Conservation (phyloP, 1,140 invertebrate genomes). For the Meteorus sp. region DNA sequence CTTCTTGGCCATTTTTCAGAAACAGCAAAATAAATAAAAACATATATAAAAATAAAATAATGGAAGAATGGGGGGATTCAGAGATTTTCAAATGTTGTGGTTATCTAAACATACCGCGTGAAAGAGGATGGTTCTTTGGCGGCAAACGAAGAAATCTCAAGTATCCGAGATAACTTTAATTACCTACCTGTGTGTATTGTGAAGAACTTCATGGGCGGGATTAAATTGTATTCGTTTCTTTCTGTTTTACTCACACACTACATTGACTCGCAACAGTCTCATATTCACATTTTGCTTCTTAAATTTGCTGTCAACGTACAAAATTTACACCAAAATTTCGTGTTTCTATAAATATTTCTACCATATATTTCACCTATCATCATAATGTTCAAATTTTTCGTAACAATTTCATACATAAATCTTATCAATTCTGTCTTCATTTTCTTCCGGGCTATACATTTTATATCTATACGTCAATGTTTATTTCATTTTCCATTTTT, state of each 20-base stretch:
- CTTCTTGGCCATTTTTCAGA: neutral
- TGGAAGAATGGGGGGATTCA: neutral
- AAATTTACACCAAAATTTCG: too few species aligned
- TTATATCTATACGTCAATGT: too few species aligned
- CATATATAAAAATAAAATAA: neutral
- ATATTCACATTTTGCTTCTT: too few species aligned
- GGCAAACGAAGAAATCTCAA: neutral
- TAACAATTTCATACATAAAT: too few species aligned
- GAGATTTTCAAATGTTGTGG: neutral
- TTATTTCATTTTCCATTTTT: too few species aligned
- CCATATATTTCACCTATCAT: too few species aligned
- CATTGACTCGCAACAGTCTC: neutral
- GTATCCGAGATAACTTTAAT: conserved; percentile 19
- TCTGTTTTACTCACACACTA: conserved; percentile 1
- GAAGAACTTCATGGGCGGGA: neutral
- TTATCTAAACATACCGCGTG: conserved; percentile 1
- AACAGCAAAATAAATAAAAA: neutral
- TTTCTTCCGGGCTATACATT: neutral
- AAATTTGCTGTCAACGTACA: too few species aligned
- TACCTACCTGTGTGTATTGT: conserved; percentile 5
- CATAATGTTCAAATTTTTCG: too few species aligned
- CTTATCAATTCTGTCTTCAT: neutral
- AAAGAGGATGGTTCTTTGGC: conserved; percentile 14
- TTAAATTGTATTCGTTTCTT: conserved; percentile 11
- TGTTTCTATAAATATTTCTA: too few species aligned